Evolutionary conservation across 2,797 vertebrate species (phyloP).

Genomic region (Melanotaenia parkinsoni): DNA sequence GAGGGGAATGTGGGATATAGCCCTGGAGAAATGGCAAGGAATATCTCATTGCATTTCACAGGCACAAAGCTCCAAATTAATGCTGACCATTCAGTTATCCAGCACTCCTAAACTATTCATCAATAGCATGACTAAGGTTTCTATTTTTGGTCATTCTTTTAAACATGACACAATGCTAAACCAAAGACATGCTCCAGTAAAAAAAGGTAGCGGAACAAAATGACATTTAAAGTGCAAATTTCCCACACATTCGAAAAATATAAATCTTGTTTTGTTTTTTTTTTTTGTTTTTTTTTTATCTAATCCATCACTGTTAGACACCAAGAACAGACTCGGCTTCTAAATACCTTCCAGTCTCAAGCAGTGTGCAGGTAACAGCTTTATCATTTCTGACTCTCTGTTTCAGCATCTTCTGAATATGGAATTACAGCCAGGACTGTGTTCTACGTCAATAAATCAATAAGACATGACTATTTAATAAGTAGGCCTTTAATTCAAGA

Average conservation of each 20-base stretch:
- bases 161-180: constrained; percentile 27
- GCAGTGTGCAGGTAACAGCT: constrained; percentile 67
- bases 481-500: constrained; percentile 28
- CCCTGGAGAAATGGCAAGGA: constrained; percentile 50
- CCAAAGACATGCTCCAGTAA: constrained; percentile 13
- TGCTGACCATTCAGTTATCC: constrained; percentile 50
- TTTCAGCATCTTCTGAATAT: constrained; percentile 54
- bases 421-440: constrained; percentile 36
- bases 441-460: constrained; percentile 31
- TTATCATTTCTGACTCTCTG: constrained; percentile 52
- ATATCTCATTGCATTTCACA: constrained; percentile 47
- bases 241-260: constrained; percentile 60
- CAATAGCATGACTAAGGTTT: constrained; percentile 34
- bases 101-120: constrained; percentile 41
- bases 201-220: constrained; percentile 31
- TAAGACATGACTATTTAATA: constrained; percentile 16
- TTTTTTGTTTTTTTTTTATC: constrained; percentile 41
- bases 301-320: constrained; percentile 70
- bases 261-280: constrained; percentile 37
- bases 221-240: constrained; percentile 65
- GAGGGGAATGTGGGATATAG: constrained; percentile 36
- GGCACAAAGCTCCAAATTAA: constrained; percentile 36
- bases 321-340: constrained; percentile 51
- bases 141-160: constrained; percentile 18
- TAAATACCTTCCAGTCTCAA: constrained; percentile 55